phyloP scores from a whole-genome alignment of 2,113 vertebrate genomes.

The Phylloscopus trochiloides region DNA sequence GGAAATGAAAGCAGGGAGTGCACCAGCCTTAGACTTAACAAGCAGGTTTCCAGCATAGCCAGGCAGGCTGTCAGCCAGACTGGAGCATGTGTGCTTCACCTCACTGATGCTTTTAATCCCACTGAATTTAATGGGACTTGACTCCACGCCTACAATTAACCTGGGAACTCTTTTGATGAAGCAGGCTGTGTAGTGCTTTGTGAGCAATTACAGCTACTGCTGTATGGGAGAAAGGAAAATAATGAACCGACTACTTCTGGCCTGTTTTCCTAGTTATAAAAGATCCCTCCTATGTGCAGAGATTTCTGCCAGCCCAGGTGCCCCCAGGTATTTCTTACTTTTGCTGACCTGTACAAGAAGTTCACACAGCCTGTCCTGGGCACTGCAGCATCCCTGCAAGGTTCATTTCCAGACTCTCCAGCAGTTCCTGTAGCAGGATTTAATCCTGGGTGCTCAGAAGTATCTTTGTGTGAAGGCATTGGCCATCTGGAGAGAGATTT shows the following conservation, averaged over 20 bases:
- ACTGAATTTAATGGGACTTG: not conserved
- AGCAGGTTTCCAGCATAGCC: not conserved
- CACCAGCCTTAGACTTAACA: not conserved
- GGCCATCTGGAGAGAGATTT: not conserved
- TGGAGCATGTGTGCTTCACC: not conserved
- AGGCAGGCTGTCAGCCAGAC: not conserved
- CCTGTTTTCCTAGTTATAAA: not conserved
- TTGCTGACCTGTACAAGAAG: not conserved
- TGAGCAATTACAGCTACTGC: not conserved
- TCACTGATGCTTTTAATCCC: not conserved
- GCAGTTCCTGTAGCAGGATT: not conserved
- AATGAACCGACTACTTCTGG: not conserved
- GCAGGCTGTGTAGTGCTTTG: not conserved
- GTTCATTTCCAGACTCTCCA: not conserved
- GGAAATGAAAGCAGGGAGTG: not conserved
- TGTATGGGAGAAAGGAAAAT: not conserved
- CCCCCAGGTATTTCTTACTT: not conserved
- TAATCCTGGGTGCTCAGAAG: not conserved
- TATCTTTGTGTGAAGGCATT: not conserved
- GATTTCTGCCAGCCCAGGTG: not conserved
- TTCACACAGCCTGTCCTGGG: not conserved
- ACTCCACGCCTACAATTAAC: not conserved
- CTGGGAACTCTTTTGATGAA: not conserved
- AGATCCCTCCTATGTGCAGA: not conserved
- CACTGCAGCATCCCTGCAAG: not conserved